phyloP scores from a whole-genome alignment of 2,888 invertebrate species.

The Dastarcus helophoroides region DNA sequence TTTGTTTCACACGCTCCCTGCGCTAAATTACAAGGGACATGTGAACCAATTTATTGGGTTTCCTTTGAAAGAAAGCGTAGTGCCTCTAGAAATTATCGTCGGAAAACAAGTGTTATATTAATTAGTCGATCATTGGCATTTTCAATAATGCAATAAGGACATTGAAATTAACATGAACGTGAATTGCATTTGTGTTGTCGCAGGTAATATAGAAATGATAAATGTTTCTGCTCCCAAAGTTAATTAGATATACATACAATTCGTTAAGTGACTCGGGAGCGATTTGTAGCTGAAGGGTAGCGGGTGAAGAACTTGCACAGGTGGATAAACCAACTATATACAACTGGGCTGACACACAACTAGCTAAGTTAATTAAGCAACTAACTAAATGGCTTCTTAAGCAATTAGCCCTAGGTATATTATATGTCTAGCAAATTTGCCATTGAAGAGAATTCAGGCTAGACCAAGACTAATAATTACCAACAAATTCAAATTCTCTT shows the following conservation, averaged over 20 bases:
- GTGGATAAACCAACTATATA: conserved; percentile 25
- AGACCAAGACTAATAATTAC: conserved; percentile 1
- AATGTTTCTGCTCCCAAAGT: too few species aligned
- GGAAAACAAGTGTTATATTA: too few species aligned
- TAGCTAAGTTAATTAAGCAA: conserved; percentile 31
- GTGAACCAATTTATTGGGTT: conserved; percentile 11
- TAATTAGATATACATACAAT: too few species aligned
- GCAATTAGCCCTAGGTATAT: conserved; percentile 34
- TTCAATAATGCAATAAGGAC: too few species aligned
- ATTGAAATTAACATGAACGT: too few species aligned
- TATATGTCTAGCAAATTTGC: conserved; percentile 28
- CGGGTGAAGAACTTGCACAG: conserved; percentile 19
- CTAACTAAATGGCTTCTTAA: conserved; percentile 34
- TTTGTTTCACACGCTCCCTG: conserved; percentile 29
- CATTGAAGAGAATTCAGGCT: too few species aligned
- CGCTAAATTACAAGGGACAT: conserved; percentile 23
- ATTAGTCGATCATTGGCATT: too few species aligned
- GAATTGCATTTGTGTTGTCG: too few species aligned
- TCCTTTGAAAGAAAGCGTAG: too few species aligned
- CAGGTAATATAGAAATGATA: too few species aligned
- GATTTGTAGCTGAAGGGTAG: conserved; percentile 2
- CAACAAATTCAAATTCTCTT: conserved; percentile 1
- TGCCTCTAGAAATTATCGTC: too few species aligned
- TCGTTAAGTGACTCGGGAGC: too few species aligned
- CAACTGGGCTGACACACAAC: conserved; percentile 26